A percentile compares a stretch with the other conserved stretches of the same genome.
phyloP scores from a whole-genome alignment of 2,888 invertebrate genomes.

The Callimorpha dominula region DNA sequence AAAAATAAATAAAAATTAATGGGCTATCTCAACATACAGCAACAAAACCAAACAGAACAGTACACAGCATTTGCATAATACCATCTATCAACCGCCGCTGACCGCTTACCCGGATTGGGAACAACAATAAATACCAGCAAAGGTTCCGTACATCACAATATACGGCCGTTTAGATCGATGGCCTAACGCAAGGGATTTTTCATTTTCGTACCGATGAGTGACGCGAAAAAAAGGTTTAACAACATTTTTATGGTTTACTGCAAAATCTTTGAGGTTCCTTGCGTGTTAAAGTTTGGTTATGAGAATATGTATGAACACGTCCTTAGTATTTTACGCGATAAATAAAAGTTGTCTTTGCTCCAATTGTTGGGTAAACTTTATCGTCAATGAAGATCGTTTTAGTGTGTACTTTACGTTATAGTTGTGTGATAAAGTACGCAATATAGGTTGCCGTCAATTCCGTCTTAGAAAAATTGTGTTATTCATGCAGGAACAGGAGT shows the following conservation, averaged over 20 bases:
- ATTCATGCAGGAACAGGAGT: background rate
- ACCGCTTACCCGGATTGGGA: slow-evolving; percentile 65
- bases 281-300: slow-evolving; percentile 7
- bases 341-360: slow-evolving; percentile 1
- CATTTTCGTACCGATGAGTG: slow-evolving; percentile 59
- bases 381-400: slow-evolving; percentile 12
- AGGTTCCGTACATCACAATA: slow-evolving; percentile 58
- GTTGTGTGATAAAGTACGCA: slow-evolving; percentile 3
- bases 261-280: slow-evolving; percentile 11
- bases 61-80: slow-evolving; percentile 63
- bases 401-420: background rate
- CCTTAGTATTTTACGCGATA: slow-evolving; percentile 3
- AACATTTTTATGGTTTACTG: slow-evolving; percentile 44
- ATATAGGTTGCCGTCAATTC: background rate
- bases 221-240: slow-evolving; percentile 43
- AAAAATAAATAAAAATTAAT: slow-evolving; percentile 10
- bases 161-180: slow-evolving; percentile 65
- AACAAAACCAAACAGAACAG: slow-evolving; percentile 47
- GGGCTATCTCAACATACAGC: slow-evolving; percentile 22
- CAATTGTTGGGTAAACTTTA: slow-evolving; percentile 14
- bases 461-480: background rate
- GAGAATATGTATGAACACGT: slow-evolving; percentile 8
- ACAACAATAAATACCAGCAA: slow-evolving; percentile 66
- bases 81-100: slow-evolving; percentile 69
- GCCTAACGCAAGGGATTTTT: slow-evolving; percentile 61